Base-by-base conservation (phyloP, 2,888 invertebrate genomes). In the Pristionchus mayeri region DNA sequence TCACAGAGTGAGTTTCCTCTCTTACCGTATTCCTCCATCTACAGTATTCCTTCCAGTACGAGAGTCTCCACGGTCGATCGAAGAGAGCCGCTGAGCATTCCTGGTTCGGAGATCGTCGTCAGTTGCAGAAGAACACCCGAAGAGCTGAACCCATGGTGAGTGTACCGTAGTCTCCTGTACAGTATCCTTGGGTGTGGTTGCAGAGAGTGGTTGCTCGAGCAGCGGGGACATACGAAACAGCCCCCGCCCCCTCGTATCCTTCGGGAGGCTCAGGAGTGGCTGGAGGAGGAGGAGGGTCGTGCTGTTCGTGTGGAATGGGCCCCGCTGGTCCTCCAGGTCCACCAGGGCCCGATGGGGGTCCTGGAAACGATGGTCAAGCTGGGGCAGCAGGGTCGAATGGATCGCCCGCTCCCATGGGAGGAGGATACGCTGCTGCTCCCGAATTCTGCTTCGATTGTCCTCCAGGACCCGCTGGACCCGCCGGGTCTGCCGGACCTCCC, bases 381-480 rank as follows among this genome's bases (percentile, higher is more conserved):
- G 81, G 81, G 13, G 18, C 44, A 11, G 30, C 57, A 9, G 81
- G 81, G 44, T 44, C 81, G 0, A 81, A 81, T 60, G 81, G 81
- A 60, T 37, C 60, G 11, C 60, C 60, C 24, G 60, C 81, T 44
- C 44, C 37, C 21, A 57, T 80, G 54, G 4, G 13, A 13, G 7
- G 13, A 18, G 34, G 37, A 18, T 30, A 37, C 3, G 30, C 37
- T 11, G 81, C 81, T 3, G 24, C 57, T 24, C 81, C 81, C 24
- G 81, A 81, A 2, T 81, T 81, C 60, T 81, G 81, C 11, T 81
- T 81, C 44, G 81, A 81, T 40, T 81, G 81, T 24, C 81, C 81
- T 24, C 34, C 57, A 11, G 81, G 81, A 57, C 81, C 81, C 16
- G 34, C 81, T n/a, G 81, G 81, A 1, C 60, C 81, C 37, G 60